Evolutionary conservation across 2,113 vertebrate species (phyloP), one percentile per base, ranked within the genome.

Genomic region (Hydropotes inermis): DNA sequence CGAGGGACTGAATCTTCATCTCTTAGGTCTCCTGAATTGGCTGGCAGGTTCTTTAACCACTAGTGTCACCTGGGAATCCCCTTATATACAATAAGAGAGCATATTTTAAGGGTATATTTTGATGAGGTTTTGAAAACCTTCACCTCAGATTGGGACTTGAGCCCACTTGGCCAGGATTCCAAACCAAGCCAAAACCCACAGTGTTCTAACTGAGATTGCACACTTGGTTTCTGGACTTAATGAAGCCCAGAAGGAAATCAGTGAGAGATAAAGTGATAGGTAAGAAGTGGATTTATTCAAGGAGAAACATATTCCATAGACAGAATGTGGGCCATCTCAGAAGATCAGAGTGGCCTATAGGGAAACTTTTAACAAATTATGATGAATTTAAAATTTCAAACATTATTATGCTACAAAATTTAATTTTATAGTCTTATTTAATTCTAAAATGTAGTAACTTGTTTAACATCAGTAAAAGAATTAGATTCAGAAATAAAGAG

Each of bases 401-500:
- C 15, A 60, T 9, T 19, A 3, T 45, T 95, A 90, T 0, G 2
- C 74, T 90, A 97, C 10, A 61, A 2, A 47, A 70, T 83, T 94
- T 74, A 93, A 3, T 82, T 85, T 33, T 83, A 88, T 52, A 85
- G 15, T 57, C 6, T 0, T 30, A 60, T n/a, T 16, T 11, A 84
- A 61, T 88, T 85, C 97, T 78, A 14, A 43, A 67, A 74, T 36
- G 33, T 82, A 91, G 55, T 76, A 15, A 43, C 5, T 96, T 54
- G 58, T 23, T n/a, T 95, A 39, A 93, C 95, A 93, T 95, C 12
- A 50, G 30, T 19, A 10, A 7, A 96, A 67, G 2, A 23, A 84
- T 94, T 88, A 82, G 67, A 54, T 82, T 88, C n/a, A 43, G 2
- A 92, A 91, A 16, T 86, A 97, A 97, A 96, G 36, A 21, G 87